Conservation (phyloP, 2,797 vertebrate genomes). For the Chaetophractus vellerosus region DNA sequence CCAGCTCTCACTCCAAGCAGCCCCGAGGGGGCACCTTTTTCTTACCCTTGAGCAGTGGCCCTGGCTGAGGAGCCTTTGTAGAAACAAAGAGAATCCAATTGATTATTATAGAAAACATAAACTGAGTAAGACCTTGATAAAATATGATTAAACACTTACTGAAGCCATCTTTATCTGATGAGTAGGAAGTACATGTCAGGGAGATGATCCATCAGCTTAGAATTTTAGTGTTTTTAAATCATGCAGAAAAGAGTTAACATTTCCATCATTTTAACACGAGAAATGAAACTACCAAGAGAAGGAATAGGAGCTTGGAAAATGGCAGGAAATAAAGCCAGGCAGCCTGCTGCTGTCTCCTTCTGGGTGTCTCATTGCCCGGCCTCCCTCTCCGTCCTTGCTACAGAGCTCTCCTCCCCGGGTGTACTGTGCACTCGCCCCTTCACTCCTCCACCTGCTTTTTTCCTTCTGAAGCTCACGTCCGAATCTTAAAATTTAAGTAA, state of each 20-base stretch:
- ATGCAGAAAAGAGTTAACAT: background rate
- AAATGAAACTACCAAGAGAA: background rate
- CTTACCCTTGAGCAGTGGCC: background rate
- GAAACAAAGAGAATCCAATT: background rate
- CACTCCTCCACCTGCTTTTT: background rate
- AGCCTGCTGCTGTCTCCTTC: background rate
- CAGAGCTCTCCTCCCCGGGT: background rate
- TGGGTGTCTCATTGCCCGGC: background rate
- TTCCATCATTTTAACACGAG: background rate
- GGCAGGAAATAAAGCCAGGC: background rate
- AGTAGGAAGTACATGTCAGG: background rate
- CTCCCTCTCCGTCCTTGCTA: background rate
- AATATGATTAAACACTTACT: background rate
- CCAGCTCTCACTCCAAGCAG: background rate
- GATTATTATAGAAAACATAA: background rate
- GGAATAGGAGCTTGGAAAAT: background rate
- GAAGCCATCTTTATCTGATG: background rate
- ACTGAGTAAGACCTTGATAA: background rate
- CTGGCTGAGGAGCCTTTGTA: conserved; percentile 3
- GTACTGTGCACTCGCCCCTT: background rate
- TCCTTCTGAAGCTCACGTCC: background rate
- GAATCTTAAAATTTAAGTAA: background rate
- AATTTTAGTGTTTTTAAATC: conserved; percentile 26
- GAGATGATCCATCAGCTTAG: background rate
- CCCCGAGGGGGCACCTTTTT: background rate